Evolutionary conservation across 2,888 invertebrate species (phyloP).

Genomic region (Reticulitermes lucifugus): DNA sequence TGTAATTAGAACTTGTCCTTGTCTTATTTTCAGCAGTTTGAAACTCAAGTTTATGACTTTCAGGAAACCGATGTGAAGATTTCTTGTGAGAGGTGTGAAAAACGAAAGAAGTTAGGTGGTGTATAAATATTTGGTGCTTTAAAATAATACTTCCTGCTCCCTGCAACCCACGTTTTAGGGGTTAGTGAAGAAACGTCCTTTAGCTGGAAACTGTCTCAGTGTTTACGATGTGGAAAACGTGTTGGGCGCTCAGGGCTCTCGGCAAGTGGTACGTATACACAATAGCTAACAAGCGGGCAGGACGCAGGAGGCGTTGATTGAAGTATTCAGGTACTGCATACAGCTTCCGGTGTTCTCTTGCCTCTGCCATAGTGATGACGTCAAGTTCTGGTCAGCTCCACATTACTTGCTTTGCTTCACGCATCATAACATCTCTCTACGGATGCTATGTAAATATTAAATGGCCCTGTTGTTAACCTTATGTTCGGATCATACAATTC

Average conservation of each 20-base stretch:
- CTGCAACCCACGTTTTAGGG: background rate
- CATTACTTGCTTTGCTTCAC: background rate
- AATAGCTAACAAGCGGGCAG: background rate
- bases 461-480: background rate
- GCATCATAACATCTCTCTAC: background rate
- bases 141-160: too few species aligned
- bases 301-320: background rate
- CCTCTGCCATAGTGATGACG: too few species aligned
- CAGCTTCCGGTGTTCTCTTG: background rate
- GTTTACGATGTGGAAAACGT: background rate
- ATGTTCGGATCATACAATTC: background rate
- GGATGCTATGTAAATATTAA: background rate
- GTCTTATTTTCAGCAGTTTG: too few species aligned
- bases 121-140: too few species aligned
- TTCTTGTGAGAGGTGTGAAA: too few species aligned
- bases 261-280: constrained; percentile 1
- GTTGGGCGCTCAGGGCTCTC: background rate
- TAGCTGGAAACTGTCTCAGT: background rate
- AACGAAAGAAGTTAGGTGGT: too few species aligned
- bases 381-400: background rate
- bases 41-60: too few species aligned
- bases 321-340: background rate
- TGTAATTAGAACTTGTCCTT: too few species aligned
- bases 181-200: background rate
- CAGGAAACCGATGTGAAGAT: too few species aligned